These are phyloP conservation scores for Rhagophthalmus giganteus DNA, from an alignment of 2,888 invertebrate species.

Conservation along the genomic window DNA sequence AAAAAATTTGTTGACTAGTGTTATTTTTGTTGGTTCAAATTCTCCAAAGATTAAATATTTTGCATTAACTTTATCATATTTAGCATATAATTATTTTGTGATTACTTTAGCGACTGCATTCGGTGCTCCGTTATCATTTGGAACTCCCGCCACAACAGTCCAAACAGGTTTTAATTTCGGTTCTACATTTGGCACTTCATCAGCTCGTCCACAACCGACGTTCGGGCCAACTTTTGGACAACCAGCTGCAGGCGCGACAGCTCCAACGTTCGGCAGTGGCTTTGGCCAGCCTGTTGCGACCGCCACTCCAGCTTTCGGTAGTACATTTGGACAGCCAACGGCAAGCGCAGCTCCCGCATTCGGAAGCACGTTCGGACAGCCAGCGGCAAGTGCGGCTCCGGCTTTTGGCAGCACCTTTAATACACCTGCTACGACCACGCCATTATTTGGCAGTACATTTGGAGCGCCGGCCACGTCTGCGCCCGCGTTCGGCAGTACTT, in stretches of 20 bases:
- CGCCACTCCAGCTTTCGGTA: slow-evolving; percentile 39
- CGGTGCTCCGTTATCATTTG: slow-evolving; percentile 52
- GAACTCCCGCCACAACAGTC: slow-evolving; percentile 53
- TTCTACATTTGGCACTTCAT: slow-evolving; percentile 55
- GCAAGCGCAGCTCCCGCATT: slow-evolving; percentile 45
- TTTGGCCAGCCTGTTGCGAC: slow-evolving; percentile 39
- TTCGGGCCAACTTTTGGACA: slow-evolving; percentile 54
- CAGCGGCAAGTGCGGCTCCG: slow-evolving; percentile 39
- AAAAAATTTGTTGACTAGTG: too few relatives aligned
- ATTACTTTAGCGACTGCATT: slow-evolving; percentile 53
- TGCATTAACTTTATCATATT: too few relatives aligned
- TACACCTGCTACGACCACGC: too few relatives aligned
- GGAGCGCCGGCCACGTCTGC: slow-evolving; percentile 51
- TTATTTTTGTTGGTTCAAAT: too few relatives aligned
- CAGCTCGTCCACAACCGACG: slow-evolving; percentile 52
- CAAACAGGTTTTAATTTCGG: slow-evolving; percentile 58
- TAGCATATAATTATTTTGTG: too few relatives aligned
- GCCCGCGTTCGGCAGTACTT: slow-evolving; percentile 44
- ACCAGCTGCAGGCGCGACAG: slow-evolving; percentile 30
- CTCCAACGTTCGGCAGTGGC: slow-evolving; percentile 55
- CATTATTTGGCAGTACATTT: too few relatives aligned
- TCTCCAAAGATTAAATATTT: too few relatives aligned
- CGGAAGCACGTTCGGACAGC: slow-evolving; percentile 48
- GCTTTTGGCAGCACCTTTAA: slow-evolving; percentile 55
- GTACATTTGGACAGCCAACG: slow-evolving; percentile 44